phyloP scores from a whole-genome alignment of 2,797 vertebrate genomes.

The Rhabdophis nuchalis region DNA sequence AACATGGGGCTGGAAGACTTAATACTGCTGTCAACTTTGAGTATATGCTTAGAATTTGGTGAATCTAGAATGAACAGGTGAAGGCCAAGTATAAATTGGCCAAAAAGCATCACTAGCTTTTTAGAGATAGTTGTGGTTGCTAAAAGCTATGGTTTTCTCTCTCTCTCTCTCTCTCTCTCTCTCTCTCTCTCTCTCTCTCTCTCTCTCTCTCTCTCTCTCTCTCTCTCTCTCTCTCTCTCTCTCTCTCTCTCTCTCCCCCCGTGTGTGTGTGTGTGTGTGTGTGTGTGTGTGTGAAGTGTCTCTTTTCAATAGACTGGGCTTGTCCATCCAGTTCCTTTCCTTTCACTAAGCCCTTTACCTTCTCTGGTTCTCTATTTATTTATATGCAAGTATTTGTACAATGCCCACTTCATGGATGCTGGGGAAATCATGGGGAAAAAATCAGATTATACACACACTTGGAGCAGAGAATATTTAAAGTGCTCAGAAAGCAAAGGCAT shows the following conservation, averaged over 20 bases:
- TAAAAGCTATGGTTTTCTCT: background rate
- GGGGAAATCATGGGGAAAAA: background rate
- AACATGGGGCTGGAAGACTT: background rate
- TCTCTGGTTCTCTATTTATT: background rate
- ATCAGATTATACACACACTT: background rate
- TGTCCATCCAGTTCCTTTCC: background rate
- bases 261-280: too few relatives aligned
- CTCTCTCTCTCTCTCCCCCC: too few relatives aligned
- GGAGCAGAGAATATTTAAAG: background rate
- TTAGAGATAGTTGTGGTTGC: background rate
- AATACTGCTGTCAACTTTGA: background rate
- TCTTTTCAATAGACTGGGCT: background rate
- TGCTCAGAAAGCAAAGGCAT: background rate
- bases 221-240: too few relatives aligned
- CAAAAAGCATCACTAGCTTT: background rate
- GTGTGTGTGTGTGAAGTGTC: background rate
- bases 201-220: too few relatives aligned
- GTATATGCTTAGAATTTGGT: background rate
- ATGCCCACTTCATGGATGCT: background rate
- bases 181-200: too few relatives aligned
- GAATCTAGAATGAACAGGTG: background rate
- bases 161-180: too few relatives aligned
- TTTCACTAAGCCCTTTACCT: background rate
- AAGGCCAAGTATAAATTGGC: background rate
- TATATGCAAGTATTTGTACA: background rate